A percentile compares a stretch with the other conserved stretches of the same genome.
These are phyloP conservation scores for Rhabditophanes sp. DNA, from an alignment of 2,888 invertebrate species.

Conservation along the genomic window DNA sequence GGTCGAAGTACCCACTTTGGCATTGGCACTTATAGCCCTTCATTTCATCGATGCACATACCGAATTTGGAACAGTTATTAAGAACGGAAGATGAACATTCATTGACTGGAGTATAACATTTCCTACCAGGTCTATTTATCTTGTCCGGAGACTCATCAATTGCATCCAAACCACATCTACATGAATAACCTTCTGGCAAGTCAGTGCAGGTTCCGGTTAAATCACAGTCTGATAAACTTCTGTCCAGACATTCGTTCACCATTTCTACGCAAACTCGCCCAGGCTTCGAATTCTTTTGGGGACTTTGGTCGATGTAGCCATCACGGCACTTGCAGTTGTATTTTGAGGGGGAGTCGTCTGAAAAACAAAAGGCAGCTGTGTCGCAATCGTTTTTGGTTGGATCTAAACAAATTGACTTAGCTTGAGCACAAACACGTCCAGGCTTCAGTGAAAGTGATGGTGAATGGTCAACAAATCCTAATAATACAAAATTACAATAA, in stretches of 20 bases:
- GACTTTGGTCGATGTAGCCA: constrained; percentile 55
- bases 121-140: constrained; percentile 28
- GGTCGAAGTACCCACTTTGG: constrained; percentile 37
- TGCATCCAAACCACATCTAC: constrained; percentile 34
- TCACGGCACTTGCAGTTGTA: constrained; percentile 73
- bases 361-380: constrained; percentile 40
- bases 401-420: constrained; percentile 40
- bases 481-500: no score
- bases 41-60: constrained; percentile 37
- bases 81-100: constrained; percentile 38
- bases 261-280: constrained; percentile 37
- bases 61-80: constrained; percentile 42
- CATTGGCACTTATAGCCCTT: constrained; percentile 36
- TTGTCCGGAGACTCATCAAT: constrained; percentile 37
- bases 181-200: constrained; percentile 62
- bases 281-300: constrained; percentile 21
- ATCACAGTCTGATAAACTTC: constrained; percentile 41
- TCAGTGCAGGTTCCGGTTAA: constrained; percentile 39
- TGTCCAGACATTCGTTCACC: constrained; percentile 41
- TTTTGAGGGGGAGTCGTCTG: constrained; percentile 8
- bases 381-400: constrained; percentile 39
- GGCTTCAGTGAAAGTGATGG: constrained; percentile 27
- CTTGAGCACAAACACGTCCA: constrained; percentile 28
- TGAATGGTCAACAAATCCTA: constrained; percentile 36
- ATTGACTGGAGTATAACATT: constrained; percentile 23